A percentile compares a stretch with the other conserved stretches of the same genome.
These are phyloP conservation scores for Aspidoscelis tigris DNA, from an alignment of 2,113 vertebrate genomes.

Conservation along the genomic window DNA sequence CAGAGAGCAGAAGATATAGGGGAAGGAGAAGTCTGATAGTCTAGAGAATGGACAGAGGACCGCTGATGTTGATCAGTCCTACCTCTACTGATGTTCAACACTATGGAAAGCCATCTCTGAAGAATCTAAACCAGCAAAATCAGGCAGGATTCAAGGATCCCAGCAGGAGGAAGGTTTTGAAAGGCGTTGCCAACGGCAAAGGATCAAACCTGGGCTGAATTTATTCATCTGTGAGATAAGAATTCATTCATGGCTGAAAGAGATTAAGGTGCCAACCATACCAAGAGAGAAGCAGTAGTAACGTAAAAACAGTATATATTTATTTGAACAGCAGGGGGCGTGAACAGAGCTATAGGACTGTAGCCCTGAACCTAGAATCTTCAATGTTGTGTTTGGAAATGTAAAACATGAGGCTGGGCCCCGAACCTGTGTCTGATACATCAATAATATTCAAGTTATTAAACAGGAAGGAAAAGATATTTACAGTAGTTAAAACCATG, in stretches of 20 bases:
- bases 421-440: not conserved
- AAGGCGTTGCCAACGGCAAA: not conserved
- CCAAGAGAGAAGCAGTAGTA: not conserved
- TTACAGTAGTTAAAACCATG: rapidly evolving
- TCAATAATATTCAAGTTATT: constrained; percentile 10
- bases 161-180: not conserved
- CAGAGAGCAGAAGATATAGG: no score
- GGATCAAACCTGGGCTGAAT: not conserved
- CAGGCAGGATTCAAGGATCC: not conserved
- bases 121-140: no score
- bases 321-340: not conserved
- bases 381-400: not conserved
- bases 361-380: not conserved
- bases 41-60: not conserved
- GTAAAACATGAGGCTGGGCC: no score
- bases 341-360: not conserved
- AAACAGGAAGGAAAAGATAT: not conserved
- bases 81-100: no score
- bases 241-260: not conserved
- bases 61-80: no score
- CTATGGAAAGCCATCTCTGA: no score
- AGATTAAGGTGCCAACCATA: not conserved
- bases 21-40: not conserved
- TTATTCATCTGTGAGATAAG: not conserved
- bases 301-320: no score